These are phyloP conservation scores for Stichopus chloronotus DNA, from an alignment of 35 echinoderm and acorn worm species.

Conservation along the genomic window DNA sequence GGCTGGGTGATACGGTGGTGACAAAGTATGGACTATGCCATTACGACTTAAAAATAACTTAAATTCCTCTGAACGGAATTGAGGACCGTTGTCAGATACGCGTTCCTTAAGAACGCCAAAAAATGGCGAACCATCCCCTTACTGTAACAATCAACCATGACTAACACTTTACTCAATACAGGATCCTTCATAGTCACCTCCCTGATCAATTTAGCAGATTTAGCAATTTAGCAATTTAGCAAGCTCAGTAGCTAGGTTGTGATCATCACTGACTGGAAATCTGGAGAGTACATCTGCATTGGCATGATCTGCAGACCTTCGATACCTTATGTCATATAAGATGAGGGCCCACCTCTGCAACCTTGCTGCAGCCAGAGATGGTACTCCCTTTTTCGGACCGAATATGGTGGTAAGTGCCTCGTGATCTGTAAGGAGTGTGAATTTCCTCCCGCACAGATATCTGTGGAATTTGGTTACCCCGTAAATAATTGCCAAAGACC, in stretches of 20 bases:
- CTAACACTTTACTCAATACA: constrained; percentile 4
- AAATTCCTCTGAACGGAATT: constrained; percentile 64
- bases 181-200: background rate
- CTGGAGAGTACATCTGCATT: constrained; percentile 71
- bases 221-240: too few relatives aligned
- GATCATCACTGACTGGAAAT: constrained; percentile 27
- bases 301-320: constrained; percentile 68
- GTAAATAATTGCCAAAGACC: constrained; percentile 28
- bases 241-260: too few relatives aligned
- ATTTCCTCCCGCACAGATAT: constrained; percentile 37
- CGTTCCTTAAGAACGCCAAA: constrained; percentile 23
- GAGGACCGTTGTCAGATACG: constrained; percentile 43
- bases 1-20: constrained; percentile 61
- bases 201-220: constrained; percentile 9
- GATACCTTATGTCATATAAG: constrained; percentile 24
- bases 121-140: background rate
- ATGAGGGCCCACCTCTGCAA: constrained; percentile 40
- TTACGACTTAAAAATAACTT: too few relatives aligned
- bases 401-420: constrained; percentile 41
- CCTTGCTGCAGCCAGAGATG: constrained; percentile 3
- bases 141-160: background rate
- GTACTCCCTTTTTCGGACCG: constrained; percentile 27
- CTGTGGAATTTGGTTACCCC: constrained; percentile 49
- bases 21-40: constrained; percentile 34
- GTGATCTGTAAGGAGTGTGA: constrained; percentile 41